Percentiles rank a stretch among this genome's conserved stretches.
Conservation (phyloP, 2,888 invertebrate species). For the Caenorhabditis macrosperma region DNA sequence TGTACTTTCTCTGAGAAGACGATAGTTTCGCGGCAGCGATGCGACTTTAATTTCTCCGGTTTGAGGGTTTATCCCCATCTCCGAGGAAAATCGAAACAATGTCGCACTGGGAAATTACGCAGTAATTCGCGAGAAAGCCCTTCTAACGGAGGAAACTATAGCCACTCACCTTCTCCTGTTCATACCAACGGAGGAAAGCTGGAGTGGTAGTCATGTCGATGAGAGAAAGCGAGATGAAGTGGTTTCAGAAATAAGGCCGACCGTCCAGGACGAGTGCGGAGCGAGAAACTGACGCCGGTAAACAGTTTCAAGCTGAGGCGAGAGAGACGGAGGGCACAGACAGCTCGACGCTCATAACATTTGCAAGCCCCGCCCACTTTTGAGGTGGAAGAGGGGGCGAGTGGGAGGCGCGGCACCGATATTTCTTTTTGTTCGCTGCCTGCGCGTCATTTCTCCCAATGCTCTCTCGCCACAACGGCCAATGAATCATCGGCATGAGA, state of each 20-base stretch:
- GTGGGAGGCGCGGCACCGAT: conserved; percentile 29
- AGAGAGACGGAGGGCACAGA: conserved; percentile 33
- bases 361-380: conserved; percentile 48
- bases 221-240: too few relatives aligned
- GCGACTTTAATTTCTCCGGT: too few relatives aligned
- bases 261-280: conserved; percentile 41
- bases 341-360: conserved; percentile 41
- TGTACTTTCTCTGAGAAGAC: too few relatives aligned
- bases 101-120: too few relatives aligned
- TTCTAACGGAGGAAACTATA: not conserved
- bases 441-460: conserved; percentile 8
- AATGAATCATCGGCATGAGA: conserved; percentile 34
- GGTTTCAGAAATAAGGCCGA: too few relatives aligned
- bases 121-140: too few relatives aligned
- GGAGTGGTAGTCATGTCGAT: conserved; percentile 38
- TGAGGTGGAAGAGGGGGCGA: conserved; percentile 2
- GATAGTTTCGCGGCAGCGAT: too few relatives aligned
- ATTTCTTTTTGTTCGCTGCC: conserved; percentile 46
- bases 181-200: conserved; percentile 61
- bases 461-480: conserved; percentile 13
- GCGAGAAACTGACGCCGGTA: conserved; percentile 38
- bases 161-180: conserved; percentile 55
- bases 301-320: conserved; percentile 43
- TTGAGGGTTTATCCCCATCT: too few relatives aligned
- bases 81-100: too few relatives aligned